phyloP scores from a whole-genome alignment of 2,113 vertebrate genomes.

The Suricata suricatta region DNA sequence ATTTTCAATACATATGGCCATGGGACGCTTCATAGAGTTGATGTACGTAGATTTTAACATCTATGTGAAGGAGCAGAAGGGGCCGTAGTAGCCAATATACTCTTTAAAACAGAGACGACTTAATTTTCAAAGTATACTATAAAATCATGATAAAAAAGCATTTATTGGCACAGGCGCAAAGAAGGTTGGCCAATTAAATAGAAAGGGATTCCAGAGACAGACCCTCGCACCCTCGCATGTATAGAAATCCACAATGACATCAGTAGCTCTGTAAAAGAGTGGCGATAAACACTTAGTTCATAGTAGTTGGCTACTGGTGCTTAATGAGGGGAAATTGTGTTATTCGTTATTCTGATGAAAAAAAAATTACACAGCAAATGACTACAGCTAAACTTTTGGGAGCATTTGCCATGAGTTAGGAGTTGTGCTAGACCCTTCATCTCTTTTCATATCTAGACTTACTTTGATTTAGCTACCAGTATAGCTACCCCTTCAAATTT shows the following conservation, averaged over 20 bases:
- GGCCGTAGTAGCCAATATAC: not conserved
- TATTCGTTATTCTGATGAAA: not conserved
- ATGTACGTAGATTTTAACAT: not conserved
- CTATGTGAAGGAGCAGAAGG: not conserved
- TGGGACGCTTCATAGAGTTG: not conserved
- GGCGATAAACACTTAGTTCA: not conserved
- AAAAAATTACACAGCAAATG: not conserved
- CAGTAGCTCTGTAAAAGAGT: not conserved
- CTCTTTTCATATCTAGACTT: not conserved
- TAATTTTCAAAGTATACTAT: not conserved
- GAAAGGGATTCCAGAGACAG: not conserved
- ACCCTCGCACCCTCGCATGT: fast-evolving
- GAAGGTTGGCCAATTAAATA: not conserved
- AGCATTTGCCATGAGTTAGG: not conserved
- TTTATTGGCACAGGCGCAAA: not conserved
- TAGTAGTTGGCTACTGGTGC: not conserved
- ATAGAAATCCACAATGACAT: not conserved
- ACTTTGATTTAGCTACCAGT: slow-evolving; percentile 9
- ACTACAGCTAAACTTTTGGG: not conserved
- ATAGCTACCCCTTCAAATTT: not conserved
- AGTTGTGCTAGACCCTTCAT: not conserved
- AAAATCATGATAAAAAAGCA: not conserved
- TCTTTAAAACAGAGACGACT: not conserved
- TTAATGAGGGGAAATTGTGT: not conserved
- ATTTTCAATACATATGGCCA: not conserved